Evolutionary conservation across 2,113 vertebrate genomes (phyloP), one percentile per base, ranked within the genome.

Genomic region (Strigops habroptila): DNA sequence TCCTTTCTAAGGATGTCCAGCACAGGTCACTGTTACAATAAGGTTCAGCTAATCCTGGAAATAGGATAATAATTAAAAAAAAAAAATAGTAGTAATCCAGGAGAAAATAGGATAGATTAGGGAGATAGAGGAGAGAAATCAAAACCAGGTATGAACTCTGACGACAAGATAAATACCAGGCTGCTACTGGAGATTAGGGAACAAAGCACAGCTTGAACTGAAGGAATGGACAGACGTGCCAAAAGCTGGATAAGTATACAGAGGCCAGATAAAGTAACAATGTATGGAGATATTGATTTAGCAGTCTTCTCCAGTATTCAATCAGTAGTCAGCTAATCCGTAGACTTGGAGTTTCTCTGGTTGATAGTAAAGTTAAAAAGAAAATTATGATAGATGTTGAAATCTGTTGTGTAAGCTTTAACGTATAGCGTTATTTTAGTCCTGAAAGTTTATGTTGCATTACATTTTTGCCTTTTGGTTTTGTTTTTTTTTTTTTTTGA

Each of bases 401-500:
- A 75, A 70, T 67, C 16, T 33, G 8, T 49, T 63, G 8, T 31
- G 8, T 55, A 24, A 79, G 2, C 27, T 78, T 81, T 65, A 46
- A 62, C 35, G 4, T 65, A n/a, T 35, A 1, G 2, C 82, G 18
- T 33, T 80, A 80, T 60, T 65, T 76, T 69, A n/a, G 25, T 83
- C 53, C 28, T 82, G 62, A 70, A 73, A 78, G 51, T 10, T 35
- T 82, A 63, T 68, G 14, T 78, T 95, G 12, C 37, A 39, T 85
- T 75, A 87, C 25, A 12, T 53, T 79, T 76, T 77, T 95, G 24
- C 52, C 75, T 88, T 83, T 88, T 44, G 39, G 82, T 87, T 41
- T 95, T 90, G 91, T 88, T 62, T 91, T 83, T 87, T 41, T 95
- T 90, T 92, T 88, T 62, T 91, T 85, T 95, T 82, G 25, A 93